Conservation (phyloP, 2,113 vertebrate species). For the Channa argus region DNA sequence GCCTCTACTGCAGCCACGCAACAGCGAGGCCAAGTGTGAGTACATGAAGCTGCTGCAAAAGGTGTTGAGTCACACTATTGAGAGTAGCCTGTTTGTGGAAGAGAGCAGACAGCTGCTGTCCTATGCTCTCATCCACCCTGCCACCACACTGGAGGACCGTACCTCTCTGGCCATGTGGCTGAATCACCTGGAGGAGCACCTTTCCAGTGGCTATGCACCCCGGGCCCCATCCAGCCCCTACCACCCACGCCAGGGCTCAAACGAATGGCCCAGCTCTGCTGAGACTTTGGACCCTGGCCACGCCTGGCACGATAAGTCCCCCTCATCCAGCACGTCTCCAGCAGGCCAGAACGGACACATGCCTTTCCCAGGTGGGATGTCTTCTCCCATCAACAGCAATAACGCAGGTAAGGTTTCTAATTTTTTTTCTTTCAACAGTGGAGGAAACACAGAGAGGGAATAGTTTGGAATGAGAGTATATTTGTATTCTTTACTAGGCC, state of each 20-base stretch:
- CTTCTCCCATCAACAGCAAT: conserved; percentile 88
- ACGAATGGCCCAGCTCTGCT: conserved; percentile 89
- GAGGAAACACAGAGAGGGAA: background rate
- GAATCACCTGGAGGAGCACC: conserved; percentile 93
- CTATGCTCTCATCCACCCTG: conserved; percentile 96
- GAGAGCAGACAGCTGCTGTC: conserved; percentile 95
- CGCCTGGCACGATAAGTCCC: conserved; percentile 90
- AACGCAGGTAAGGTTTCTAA: conserved; percentile 82
- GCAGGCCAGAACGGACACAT: conserved; percentile 91
- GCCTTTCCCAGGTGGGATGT: conserved; percentile 87
- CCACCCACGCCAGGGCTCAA: conserved; percentile 89
- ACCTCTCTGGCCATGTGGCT: conserved; percentile 94
- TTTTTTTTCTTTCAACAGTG: background rate
- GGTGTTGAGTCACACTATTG: conserved; percentile 93
- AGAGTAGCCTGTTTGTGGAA: conserved; percentile 95
- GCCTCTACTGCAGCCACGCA: conserved; percentile 93
- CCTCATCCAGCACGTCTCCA: conserved; percentile 82
- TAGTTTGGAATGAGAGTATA: background rate
- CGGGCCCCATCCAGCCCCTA: conserved; percentile 83
- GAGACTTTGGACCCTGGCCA: conserved; percentile 85
- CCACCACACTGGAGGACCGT: conserved; percentile 95
- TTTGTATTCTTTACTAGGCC: conserved; percentile 63
- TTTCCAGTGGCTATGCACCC: conserved; percentile 85
- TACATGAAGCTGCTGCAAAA: conserved; percentile 97
- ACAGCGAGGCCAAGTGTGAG: conserved; percentile 93